These are phyloP conservation scores for Ruditapes philippinarum DNA, from an alignment of 1,140 invertebrate species.

Conservation along the genomic window DNA sequence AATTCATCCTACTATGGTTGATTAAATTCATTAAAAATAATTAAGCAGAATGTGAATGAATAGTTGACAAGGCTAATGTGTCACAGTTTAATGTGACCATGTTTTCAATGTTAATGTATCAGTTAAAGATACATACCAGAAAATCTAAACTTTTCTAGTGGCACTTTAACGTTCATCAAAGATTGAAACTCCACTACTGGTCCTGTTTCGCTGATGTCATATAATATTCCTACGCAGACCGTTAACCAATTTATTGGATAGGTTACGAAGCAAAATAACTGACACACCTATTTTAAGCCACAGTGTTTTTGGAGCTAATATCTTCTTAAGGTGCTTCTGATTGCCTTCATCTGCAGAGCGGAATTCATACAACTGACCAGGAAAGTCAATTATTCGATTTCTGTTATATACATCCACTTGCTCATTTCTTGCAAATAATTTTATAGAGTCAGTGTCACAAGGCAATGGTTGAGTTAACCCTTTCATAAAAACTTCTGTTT, in stretches of 20 bases:
- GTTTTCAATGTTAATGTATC: no score
- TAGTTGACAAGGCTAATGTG: no score
- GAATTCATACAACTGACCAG: conserved; percentile 4
- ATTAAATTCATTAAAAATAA: no score
- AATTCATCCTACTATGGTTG: no score
- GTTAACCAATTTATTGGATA: conserved; percentile 29
- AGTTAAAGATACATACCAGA: no score
- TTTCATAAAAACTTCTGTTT: conserved; percentile 42
- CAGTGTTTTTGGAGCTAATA: conserved; percentile 9
- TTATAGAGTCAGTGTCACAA: background rate
- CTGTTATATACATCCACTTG: conserved; percentile 55
- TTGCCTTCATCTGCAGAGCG: background rate
- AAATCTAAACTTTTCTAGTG: no score
- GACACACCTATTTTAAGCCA: conserved; percentile 22
- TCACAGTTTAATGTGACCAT: no score
- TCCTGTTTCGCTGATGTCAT: background rate
- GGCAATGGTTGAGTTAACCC: background rate
- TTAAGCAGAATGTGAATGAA: no score
- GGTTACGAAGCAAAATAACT: conserved; percentile 27
- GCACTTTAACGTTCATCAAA: no score
- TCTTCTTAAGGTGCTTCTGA: background rate
- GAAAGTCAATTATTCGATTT: background rate
- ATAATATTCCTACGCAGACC: background rate
- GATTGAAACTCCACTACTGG: no score
- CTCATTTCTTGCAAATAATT: conserved; percentile 61